These are phyloP conservation scores for Plagodis pulveraria DNA, from an alignment of 2,888 invertebrate species.

Conservation along the genomic window DNA sequence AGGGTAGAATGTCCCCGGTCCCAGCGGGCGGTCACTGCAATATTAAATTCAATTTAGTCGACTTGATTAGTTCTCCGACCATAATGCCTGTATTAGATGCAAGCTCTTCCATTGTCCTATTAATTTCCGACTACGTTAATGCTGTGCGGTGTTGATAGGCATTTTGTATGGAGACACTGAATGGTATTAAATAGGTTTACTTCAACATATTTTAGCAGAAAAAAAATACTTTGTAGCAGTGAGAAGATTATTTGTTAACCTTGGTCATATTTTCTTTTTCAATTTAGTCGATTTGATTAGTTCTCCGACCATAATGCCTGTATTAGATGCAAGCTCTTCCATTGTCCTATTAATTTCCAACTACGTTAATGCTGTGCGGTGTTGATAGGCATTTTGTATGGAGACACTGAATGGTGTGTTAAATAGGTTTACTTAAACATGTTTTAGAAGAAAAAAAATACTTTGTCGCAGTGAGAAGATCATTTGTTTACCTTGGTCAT, in stretches of 20 bases:
- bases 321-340: slow-evolving; percentile 56
- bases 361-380: slow-evolving; percentile 17
- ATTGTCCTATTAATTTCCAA: slow-evolving; percentile 51
- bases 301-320: slow-evolving; percentile 63
- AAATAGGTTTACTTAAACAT: background rate
- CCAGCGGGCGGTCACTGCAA: slow-evolving; percentile 57
- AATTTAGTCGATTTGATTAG: slow-evolving; percentile 76
- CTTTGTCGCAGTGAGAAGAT: too few relatives aligned
- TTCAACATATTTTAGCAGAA: background rate
- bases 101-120: slow-evolving; percentile 52
- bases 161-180: background rate
- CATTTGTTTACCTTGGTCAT: too few relatives aligned
- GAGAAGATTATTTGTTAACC: too few relatives aligned
- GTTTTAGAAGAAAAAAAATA: too few relatives aligned
- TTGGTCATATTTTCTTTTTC: too few relatives aligned
- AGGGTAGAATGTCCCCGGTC: slow-evolving; percentile 41
- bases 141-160: slow-evolving; percentile 2
- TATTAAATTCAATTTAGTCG: slow-evolving; percentile 78
- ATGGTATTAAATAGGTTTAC: background rate
- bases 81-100: slow-evolving; percentile 63
- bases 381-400: slow-evolving; percentile 4
- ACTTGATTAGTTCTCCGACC: slow-evolving; percentile 71
- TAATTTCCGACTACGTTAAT: slow-evolving; percentile 41
- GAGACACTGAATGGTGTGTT: background rate
- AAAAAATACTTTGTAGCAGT: too few relatives aligned